phyloP scores from a whole-genome alignment of 2,113 vertebrate genomes.

The Plectropomus leopardus region DNA sequence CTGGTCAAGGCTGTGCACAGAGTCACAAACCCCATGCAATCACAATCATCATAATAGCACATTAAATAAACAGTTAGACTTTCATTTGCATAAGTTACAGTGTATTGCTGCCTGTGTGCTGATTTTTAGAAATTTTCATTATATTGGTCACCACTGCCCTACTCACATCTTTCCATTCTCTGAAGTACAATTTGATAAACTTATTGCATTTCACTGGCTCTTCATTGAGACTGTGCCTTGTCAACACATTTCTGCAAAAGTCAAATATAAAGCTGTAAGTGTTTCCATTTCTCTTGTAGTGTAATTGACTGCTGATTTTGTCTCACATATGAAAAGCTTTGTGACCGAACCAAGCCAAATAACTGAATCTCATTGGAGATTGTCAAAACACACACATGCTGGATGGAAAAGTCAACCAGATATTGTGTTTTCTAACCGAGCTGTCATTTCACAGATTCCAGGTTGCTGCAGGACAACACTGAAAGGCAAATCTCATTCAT shows the following conservation, averaged over 20 bases:
- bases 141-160: neutral
- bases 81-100: conserved; percentile 34
- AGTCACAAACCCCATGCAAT: conserved; percentile 17
- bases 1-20: neutral
- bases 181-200: conserved; percentile 10
- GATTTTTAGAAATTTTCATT: conserved; percentile 8
- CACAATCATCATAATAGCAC: conserved; percentile 29
- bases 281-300: neutral
- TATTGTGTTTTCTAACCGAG: conserved; percentile 31
- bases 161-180: neutral
- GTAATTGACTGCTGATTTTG: conserved; percentile 36
- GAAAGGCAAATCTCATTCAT: conserved; percentile 56
- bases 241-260: neutral
- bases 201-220: neutral
- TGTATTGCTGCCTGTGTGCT: neutral
- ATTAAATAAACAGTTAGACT: conserved; percentile 17
- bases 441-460: conserved; percentile 38
- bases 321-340: conserved; percentile 23
- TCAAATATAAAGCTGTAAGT: conserved; percentile 8
- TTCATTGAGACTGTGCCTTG: neutral
- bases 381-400: conserved; percentile 13
- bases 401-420: conserved; percentile 24
- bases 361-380: conserved; percentile 13
- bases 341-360: conserved; percentile 33
- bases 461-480: conserved; percentile 31